Evolutionary conservation across 2,113 vertebrate genomes (phyloP).

Genomic region (Plotosus lineatus): DNA sequence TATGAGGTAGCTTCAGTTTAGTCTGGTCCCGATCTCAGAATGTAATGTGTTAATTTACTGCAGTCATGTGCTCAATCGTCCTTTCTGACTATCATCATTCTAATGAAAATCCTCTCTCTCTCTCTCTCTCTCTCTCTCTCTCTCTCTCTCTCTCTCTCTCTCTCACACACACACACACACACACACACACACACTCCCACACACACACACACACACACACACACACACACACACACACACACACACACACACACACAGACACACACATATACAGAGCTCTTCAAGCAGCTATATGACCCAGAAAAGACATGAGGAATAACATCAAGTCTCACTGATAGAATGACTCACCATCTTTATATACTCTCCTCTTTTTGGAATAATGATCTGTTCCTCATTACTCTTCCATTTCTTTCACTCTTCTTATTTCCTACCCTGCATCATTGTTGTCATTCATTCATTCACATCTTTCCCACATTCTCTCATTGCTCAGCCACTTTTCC

Average conservation of each 20-base stretch:
- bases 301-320: conserved; percentile 41
- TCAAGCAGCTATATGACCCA: conserved; percentile 43
- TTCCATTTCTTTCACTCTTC: conserved; percentile 25
- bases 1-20: not conserved
- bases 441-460: not conserved
- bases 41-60: conserved; percentile 41
- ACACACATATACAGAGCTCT: conserved; percentile 12
- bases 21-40: not conserved
- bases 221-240: conserved; percentile 17
- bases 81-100: not conserved
- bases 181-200: conserved; percentile 26
- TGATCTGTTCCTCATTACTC: conserved; percentile 41
- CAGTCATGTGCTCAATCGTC: not conserved
- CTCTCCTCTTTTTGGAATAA: conserved; percentile 43
- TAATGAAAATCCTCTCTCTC: not conserved
- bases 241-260: conserved; percentile 27
- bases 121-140: not conserved
- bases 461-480: not conserved
- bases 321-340: conserved; percentile 3
- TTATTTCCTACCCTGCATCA: conserved; percentile 14
- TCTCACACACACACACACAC: conserved; percentile 16
- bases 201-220: conserved; percentile 23
- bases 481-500: not conserved
- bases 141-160: conserved; percentile 7
- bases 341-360: conserved; percentile 21